Conservation (phyloP, 35 echinoderm and acorn worm species). For the Strongylocentrotus purpuratus region DNA sequence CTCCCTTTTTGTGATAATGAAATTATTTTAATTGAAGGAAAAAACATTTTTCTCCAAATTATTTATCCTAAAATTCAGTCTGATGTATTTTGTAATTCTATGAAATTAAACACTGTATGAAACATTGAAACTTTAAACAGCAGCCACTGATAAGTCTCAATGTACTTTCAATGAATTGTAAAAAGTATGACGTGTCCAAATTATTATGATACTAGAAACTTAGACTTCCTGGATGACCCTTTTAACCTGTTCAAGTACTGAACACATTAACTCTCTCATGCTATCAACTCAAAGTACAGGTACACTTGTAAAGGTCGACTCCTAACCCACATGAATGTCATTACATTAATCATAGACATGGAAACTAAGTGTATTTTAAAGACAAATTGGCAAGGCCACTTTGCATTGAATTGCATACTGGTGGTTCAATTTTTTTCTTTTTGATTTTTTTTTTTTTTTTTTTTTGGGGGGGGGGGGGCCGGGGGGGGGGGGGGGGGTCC, state of each 20-base stretch:
- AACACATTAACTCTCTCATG: not conserved
- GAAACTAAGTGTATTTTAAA: not conserved
- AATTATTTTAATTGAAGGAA: no score
- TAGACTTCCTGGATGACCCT: not conserved
- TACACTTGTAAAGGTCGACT: not conserved
- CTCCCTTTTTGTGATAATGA: no score
- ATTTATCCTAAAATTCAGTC: no score
- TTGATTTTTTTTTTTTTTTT: no score
- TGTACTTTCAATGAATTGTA: no score
- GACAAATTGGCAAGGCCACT: not conserved
- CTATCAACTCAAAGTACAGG: not conserved
- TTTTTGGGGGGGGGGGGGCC: no score
- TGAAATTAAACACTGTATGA: no score
- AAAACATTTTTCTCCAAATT: no score
- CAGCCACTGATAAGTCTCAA: not conserved
- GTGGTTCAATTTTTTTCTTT: not conserved
- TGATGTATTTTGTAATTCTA: no score
- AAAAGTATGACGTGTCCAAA: no score
- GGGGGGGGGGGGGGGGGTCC: no score
- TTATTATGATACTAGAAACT: not conserved
- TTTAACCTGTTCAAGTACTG: not conserved
- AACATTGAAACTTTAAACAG: not conserved
- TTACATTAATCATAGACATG: not conserved
- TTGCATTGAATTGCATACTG: not conserved
- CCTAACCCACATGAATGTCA: not conserved